phyloP scores from a whole-genome alignment of 1,140 invertebrate genomes.

The Drosophila kepulauana region DNA sequence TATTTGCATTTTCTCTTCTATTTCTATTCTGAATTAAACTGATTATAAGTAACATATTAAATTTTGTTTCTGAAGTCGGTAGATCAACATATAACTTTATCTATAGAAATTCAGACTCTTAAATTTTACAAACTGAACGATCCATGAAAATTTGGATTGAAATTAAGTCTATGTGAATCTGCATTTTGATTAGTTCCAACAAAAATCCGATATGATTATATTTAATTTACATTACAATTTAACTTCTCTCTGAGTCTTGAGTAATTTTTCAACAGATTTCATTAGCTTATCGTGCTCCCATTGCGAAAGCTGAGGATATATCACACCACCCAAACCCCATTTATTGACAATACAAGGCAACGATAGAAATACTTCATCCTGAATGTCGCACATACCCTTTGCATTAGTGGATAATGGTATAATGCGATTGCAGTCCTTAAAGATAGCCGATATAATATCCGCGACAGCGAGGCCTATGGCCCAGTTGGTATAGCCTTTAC shows the following conservation, averaged over 20 bases:
- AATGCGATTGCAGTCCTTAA: constrained; percentile 89
- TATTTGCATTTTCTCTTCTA: too few relatives aligned
- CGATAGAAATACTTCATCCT: constrained; percentile 92
- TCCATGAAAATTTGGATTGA: too few relatives aligned
- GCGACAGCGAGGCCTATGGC: constrained; percentile 92
- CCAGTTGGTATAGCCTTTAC: constrained; percentile 95
- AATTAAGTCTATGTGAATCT: too few relatives aligned
- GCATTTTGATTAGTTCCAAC: not conserved
- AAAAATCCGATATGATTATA: not conserved
- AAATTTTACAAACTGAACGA: too few relatives aligned
- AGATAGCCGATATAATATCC: constrained; percentile 89
- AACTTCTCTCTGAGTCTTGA: constrained; percentile 15
- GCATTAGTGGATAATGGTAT: constrained; percentile 91
- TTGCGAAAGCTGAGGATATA: constrained; percentile 90
- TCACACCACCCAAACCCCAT: constrained; percentile 89
- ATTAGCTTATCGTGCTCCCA: constrained; percentile 85
- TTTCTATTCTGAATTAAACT: too few relatives aligned
- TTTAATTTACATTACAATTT: not conserved
- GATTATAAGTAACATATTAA: too few relatives aligned
- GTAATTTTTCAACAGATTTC: constrained; percentile 16
- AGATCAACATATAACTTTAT: too few relatives aligned
- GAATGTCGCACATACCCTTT: constrained; percentile 90
- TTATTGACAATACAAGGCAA: constrained; percentile 91
- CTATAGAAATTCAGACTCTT: too few relatives aligned
- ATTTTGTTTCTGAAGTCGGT: too few relatives aligned